phyloP scores from a whole-genome alignment of 37 sponge, comb jelly and placozoan genomes.

The Diacarnus erythraeanus region DNA sequence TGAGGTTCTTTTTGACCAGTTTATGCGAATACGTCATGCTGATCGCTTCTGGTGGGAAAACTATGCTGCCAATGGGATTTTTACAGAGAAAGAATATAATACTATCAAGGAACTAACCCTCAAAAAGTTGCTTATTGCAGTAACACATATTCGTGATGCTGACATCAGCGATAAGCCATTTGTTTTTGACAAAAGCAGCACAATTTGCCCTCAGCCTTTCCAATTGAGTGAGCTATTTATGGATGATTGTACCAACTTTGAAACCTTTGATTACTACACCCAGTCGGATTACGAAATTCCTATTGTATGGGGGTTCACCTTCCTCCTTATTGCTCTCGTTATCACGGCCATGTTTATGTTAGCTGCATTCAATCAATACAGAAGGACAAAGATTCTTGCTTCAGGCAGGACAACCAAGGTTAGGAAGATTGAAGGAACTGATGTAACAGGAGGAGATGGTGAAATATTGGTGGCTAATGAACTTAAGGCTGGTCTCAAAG shows the following conservation, averaged over 20 bases:
- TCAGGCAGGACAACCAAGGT: conserved; percentile 25
- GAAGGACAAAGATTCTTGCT: conserved; percentile 47
- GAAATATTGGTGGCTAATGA: conserved; percentile 60
- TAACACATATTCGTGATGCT: conserved; percentile 49
- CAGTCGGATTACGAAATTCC: conserved; percentile 67
- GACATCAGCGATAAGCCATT: conserved; percentile 71
- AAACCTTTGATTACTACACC: conserved; percentile 72
- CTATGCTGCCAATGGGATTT: conserved; percentile 33
- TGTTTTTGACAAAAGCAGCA: conserved; percentile 15
- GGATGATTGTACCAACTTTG: conserved; percentile 74
- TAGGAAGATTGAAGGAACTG: conserved; percentile 68
- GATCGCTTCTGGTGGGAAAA: conserved; percentile 98
- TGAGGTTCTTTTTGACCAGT: conserved; percentile 89
- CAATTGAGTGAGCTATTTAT: conserved; percentile 84
- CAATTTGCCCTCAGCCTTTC: conserved; percentile 81
- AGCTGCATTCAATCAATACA: conserved; percentile 62
- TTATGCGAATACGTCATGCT: conserved; percentile 85
- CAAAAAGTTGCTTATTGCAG: conserved; percentile 50
- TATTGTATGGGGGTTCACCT: conserved; percentile 66
- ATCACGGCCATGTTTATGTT: conserved; percentile 62
- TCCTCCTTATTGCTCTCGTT: conserved; percentile 64
- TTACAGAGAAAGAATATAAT: conserved; percentile 69
- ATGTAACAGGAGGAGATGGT: conserved; percentile 56
- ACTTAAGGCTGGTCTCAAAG: conserved; percentile 54
- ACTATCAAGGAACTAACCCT: conserved; percentile 60